Conservation (phyloP, 2,113 vertebrate genomes). For the Pangasianodon hypophthalmus region DNA sequence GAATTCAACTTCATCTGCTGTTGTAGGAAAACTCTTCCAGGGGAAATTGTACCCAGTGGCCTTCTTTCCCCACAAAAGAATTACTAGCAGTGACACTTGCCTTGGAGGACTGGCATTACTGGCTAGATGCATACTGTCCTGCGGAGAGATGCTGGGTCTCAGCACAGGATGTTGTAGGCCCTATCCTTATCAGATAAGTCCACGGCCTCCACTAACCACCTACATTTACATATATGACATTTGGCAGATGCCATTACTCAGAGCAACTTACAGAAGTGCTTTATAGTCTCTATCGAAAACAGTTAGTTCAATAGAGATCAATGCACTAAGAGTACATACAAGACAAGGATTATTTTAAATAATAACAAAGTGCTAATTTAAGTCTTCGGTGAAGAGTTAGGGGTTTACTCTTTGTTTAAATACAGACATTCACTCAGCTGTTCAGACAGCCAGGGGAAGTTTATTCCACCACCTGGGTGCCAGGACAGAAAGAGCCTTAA, state of each 20-base stretch:
- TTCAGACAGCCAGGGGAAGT: not conserved
- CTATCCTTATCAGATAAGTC: not conserved
- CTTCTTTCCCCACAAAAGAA: not conserved
- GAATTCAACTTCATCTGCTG: not conserved
- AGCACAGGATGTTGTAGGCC: not conserved
- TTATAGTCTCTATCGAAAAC: not conserved
- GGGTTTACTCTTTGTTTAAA: not conserved
- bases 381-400: not conserved
- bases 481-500: not conserved
- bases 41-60: not conserved
- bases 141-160: not conserved
- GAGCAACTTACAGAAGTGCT: not conserved
- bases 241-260: not conserved
- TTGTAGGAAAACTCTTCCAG: not conserved
- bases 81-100: not conserved
- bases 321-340: not conserved
- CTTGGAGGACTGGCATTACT: not conserved
- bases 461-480: not conserved
- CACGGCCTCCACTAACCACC: not conserved
- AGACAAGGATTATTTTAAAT: not conserved
- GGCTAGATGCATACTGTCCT: not conserved
- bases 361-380: not conserved
- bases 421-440: not conserved
- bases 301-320: not conserved
- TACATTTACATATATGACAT: not conserved